Percentiles rank a stretch among this genome's conserved stretches.
Evolutionary conservation across 2,888 invertebrate genomes (phyloP).

Genomic region (Sisyra terminalis): DNA sequence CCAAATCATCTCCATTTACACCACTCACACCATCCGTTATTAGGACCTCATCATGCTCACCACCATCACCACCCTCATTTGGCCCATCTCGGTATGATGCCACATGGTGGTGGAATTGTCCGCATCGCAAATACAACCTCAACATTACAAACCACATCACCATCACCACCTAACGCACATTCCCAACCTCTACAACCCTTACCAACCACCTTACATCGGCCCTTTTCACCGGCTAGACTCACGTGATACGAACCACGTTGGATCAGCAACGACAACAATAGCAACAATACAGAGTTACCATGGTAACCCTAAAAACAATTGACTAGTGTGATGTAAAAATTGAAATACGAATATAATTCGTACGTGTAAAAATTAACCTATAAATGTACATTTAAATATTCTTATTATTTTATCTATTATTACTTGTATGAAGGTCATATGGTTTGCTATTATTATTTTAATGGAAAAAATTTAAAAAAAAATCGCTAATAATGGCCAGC

Average conservation of each 20-base stretch:
- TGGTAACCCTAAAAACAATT: too few species aligned
- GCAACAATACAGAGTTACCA: too few species aligned
- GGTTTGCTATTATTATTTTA: too few species aligned
- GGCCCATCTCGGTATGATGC: conserved; percentile 12
- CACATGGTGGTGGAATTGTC: conserved; percentile 20
- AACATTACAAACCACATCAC: conserved; percentile 16
- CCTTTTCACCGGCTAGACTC: conserved; percentile 26
- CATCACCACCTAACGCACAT: conserved; percentile 15
- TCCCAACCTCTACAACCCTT: conserved; percentile 17
- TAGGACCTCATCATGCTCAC: conserved; percentile 13
- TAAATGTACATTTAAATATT: too few species aligned
- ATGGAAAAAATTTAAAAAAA: too few species aligned
- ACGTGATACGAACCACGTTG: conserved; percentile 24
- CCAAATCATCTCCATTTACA: conserved; percentile 16
- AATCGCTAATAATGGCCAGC: too few species aligned
- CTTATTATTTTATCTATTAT: too few species aligned
- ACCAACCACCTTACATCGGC: conserved; percentile 20
- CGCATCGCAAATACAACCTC: conserved; percentile 25
- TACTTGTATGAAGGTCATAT: too few species aligned
- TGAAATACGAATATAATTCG: too few species aligned
- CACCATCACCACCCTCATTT: conserved; percentile 6
- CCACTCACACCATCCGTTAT: conserved; percentile 18
- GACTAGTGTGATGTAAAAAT: too few species aligned
- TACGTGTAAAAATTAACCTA: too few species aligned
- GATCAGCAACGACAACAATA: too few species aligned